These are phyloP conservation scores for Zaprionus taronus DNA, from an alignment of 1,140 invertebrate species.

Conservation along the genomic window DNA sequence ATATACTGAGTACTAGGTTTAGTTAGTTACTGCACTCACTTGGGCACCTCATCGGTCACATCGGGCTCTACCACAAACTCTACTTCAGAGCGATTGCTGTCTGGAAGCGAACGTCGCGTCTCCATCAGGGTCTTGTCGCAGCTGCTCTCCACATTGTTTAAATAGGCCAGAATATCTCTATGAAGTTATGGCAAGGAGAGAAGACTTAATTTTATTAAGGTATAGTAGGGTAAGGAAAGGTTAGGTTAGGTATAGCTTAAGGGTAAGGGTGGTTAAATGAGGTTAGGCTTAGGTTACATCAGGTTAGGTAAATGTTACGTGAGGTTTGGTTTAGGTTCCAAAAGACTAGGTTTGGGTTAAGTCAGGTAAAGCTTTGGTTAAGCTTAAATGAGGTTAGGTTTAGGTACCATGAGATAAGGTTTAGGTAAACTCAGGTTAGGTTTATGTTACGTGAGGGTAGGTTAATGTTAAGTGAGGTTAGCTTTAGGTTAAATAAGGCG, in stretches of 20 bases:
- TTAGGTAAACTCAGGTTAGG: no score
- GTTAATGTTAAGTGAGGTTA: no score
- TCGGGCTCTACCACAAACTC: constrained; percentile 82
- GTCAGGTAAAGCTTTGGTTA: no score
- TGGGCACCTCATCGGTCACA: constrained; percentile 81
- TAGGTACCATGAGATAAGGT: no score
- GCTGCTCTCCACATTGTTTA: constrained; percentile 83
- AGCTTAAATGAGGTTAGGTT: no score
- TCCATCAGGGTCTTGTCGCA: constrained; percentile 83
- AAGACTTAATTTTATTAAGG: no score
- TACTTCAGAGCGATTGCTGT: constrained; percentile 76
- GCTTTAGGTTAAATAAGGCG: background rate
- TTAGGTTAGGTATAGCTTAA: no score
- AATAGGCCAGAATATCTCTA: constrained; percentile 80
- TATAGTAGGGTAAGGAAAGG: no score
- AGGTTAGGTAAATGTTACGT: background rate
- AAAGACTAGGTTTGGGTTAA: background rate
- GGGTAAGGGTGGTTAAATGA: no score
- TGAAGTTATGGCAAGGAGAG: background rate
- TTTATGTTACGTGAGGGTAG: no score
- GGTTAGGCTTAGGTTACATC: no score
- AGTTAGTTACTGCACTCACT: constrained; percentile 50
- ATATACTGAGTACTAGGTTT: background rate
- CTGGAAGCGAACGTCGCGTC: constrained; percentile 74
- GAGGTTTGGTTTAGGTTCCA: background rate